phyloP scores from a whole-genome alignment of 2,113 vertebrate species.

The Erythrocercus mccallii region DNA sequence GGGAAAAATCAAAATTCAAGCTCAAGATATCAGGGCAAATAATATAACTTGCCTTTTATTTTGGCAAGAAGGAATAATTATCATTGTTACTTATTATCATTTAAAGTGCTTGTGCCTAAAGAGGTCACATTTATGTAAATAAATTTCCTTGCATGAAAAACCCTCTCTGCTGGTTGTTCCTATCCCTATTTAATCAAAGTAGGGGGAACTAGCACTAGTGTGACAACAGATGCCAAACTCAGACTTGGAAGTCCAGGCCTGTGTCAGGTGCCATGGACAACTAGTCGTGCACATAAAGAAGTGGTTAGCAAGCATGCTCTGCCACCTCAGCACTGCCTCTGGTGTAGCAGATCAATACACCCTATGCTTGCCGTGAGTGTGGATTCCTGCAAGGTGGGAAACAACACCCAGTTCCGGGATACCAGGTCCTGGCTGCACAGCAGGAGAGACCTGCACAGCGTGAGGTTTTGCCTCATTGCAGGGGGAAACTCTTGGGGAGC shows the following conservation, averaged over 20 bases:
- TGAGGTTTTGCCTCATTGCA: background rate
- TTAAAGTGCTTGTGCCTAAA: background rate
- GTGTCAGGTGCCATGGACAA: background rate
- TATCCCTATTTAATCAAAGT: background rate
- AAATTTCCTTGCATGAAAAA: background rate
- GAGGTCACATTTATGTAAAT: background rate
- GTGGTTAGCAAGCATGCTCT: background rate
- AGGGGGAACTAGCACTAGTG: background rate
- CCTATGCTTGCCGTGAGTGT: fast-evolving
- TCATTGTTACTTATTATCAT: background rate
- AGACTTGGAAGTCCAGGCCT: background rate
- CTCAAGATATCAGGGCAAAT: background rate
- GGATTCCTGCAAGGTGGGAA: background rate
- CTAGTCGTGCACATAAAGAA: background rate
- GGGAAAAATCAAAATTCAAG: background rate
- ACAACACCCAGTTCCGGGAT: no score
- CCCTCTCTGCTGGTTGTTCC: background rate
- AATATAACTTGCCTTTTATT: background rate
- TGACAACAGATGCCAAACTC: background rate
- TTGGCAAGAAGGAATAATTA: background rate
- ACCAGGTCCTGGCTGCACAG: background rate
- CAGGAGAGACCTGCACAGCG: background rate
- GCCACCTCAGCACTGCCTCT: background rate
- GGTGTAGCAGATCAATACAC: background rate
- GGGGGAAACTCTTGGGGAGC: background rate